These are phyloP conservation scores for Rhopalosiphum maidis DNA, from an alignment of 1,140 invertebrate species.

Conservation along the genomic window DNA sequence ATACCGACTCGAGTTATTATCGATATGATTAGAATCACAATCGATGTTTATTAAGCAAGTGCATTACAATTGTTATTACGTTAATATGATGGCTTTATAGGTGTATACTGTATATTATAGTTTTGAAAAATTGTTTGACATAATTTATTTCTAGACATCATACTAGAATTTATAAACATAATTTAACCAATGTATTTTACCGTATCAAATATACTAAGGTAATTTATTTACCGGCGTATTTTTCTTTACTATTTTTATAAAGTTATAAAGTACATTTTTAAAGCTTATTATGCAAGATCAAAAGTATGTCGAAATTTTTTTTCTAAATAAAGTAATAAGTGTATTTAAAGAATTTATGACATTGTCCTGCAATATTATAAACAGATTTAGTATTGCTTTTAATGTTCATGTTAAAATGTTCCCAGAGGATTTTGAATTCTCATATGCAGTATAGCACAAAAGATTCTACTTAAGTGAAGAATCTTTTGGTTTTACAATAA, in stretches of 20 bases:
- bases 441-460: not conserved
- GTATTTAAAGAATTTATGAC: slow-evolving; percentile 2
- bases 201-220: not conserved
- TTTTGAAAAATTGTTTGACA: not conserved
- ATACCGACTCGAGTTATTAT: not conserved
- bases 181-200: not conserved
- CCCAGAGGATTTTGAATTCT: not conserved
- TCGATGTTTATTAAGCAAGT: not conserved
- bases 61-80: not conserved
- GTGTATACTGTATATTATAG: not conserved
- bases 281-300: not conserved
- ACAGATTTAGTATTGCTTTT: slow-evolving; percentile 12
- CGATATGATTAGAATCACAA: not conserved
- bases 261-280: not conserved
- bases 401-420: not conserved
- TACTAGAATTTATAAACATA: not conserved
- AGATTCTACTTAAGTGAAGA: not conserved
- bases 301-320: not conserved
- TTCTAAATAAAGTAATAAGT: not conserved
- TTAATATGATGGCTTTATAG: not conserved
- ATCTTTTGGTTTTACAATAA: slow-evolving; percentile 22
- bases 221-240: not conserved
- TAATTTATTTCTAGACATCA: not conserved
- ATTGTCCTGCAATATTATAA: not conserved
- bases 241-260: not conserved